Conservation (phyloP, 2,888 invertebrate species). For the Polietes domitor region DNA sequence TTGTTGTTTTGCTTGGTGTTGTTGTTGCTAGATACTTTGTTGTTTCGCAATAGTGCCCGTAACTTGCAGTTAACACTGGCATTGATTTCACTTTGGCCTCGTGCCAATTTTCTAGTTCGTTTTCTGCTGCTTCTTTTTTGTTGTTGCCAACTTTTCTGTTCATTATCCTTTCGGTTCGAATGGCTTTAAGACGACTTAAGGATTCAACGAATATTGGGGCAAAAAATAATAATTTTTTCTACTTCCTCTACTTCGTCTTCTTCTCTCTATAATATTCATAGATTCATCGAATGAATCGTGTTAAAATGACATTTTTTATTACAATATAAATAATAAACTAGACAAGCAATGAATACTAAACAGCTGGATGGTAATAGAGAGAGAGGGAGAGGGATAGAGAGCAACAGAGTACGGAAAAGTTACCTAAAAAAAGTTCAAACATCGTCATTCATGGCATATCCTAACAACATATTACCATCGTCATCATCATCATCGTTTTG, state of each 20-base stretch:
- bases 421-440: not conserved
- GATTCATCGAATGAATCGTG: slow-evolving; percentile 63
- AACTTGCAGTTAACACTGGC: slow-evolving; percentile 56
- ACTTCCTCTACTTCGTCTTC: too few species aligned
- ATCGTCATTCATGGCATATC: not conserved
- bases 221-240: slow-evolving; percentile 36
- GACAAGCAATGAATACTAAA: slow-evolving; percentile 54
- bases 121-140: not conserved
- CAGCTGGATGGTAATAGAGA: too few species aligned
- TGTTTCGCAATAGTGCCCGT: not conserved
- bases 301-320: slow-evolving; percentile 54
- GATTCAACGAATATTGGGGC: not conserved
- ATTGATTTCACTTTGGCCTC: slow-evolving; percentile 65
- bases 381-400: not conserved
- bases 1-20: not conserved
- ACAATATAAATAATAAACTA: slow-evolving; percentile 58
- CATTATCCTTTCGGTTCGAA: slow-evolving; percentile 28
- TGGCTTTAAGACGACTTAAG: slow-evolving; percentile 12
- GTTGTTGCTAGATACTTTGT: not conserved
- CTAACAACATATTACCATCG: not conserved
- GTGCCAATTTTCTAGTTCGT: slow-evolving; percentile 55
- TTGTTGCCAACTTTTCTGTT: slow-evolving; percentile 20
- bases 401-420: not conserved
- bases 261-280: slow-evolving; percentile 51
- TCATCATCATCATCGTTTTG: not conserved